A percentile compares a stretch with the other conserved stretches of the same genome.
These are phyloP conservation scores for Pararge aegeria DNA, from an alignment of 1,140 invertebrate genomes.

Conservation along the genomic window DNA sequence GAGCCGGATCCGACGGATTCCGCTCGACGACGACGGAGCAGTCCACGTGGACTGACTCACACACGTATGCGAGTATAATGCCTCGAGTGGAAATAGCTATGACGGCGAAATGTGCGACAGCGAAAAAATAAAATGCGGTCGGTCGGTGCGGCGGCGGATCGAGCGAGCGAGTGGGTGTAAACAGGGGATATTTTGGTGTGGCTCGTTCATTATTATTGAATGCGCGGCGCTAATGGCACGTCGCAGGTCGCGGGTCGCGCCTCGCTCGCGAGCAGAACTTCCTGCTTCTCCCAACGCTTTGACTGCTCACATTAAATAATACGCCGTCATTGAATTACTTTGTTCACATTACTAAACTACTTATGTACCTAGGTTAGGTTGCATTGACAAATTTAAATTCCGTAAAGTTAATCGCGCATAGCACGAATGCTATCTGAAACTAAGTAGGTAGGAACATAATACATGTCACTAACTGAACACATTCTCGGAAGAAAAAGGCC, in stretches of 20 bases:
- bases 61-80: conserved; percentile 75
- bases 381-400: neutral
- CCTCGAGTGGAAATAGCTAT: conserved; percentile 80
- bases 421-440: conserved; percentile 8
- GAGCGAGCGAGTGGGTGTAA: conserved; percentile 76
- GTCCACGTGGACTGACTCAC: conserved; percentile 77
- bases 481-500: conserved; percentile 21
- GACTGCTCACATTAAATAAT: conserved; percentile 2
- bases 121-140: conserved; percentile 80
- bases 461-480: conserved; percentile 11
- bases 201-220: conserved; percentile 78
- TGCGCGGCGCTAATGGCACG: conserved; percentile 73
- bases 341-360: neutral
- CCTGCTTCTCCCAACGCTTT: conserved; percentile 33
- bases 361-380: neutral
- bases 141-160: conserved; percentile 68
- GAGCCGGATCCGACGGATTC: conserved; percentile 47
- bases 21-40: conserved; percentile 62
- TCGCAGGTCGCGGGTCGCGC: conserved; percentile 48
- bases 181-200: conserved; percentile 77
- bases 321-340: neutral
- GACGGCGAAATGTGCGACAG: conserved; percentile 80
- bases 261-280: conserved; percentile 32
- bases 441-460: no score
- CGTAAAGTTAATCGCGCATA: neutral